A percentile compares a stretch with the other conserved stretches of the same genome.
Evolutionary conservation across 2,888 invertebrate species (phyloP).

Genomic region (Platycheirus albimanus): DNA sequence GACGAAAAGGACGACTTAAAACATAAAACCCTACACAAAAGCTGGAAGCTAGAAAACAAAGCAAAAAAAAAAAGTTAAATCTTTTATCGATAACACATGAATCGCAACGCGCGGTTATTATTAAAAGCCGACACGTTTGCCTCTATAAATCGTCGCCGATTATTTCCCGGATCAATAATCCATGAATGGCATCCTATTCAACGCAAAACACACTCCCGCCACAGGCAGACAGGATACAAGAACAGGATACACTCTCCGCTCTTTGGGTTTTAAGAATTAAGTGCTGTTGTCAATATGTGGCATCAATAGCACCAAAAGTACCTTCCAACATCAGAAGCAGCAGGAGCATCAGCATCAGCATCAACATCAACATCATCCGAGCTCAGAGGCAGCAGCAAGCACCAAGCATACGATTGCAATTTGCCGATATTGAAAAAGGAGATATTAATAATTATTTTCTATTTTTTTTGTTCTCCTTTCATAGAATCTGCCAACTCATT

Average conservation of each 20-base stretch:
- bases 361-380: conserved; percentile 15
- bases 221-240: conserved; percentile 31
- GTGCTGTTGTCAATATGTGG: conserved; percentile 61
- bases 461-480: conserved; percentile 9
- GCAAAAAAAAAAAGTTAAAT: conserved; percentile 9
- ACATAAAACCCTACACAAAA: background rate
- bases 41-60: background rate
- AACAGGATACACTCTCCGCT: conserved; percentile 37
- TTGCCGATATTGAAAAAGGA: conserved; percentile 50
- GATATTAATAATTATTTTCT: conserved; percentile 42
- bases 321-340: no score
- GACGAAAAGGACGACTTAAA: no score
- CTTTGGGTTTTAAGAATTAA: conserved; percentile 58
- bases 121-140: conserved; percentile 39
- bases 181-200: conserved; percentile 50
- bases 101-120: conserved; percentile 16
- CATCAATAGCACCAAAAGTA: conserved; percentile 14
- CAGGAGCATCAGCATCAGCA: conserved; percentile 2
- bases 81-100: conserved; percentile 36
- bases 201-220: conserved; percentile 16
- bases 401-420: conserved; percentile 47
- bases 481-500: conserved; percentile 66
- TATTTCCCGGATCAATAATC: conserved; percentile 62
- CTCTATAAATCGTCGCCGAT: conserved; percentile 26
- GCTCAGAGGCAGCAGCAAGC: conserved; percentile 15